Percentiles rank a stretch among this genome's conserved stretches.
These are phyloP conservation scores for Drosophila falleni DNA, from an alignment of 2,888 invertebrate genomes.

Conservation along the genomic window DNA sequence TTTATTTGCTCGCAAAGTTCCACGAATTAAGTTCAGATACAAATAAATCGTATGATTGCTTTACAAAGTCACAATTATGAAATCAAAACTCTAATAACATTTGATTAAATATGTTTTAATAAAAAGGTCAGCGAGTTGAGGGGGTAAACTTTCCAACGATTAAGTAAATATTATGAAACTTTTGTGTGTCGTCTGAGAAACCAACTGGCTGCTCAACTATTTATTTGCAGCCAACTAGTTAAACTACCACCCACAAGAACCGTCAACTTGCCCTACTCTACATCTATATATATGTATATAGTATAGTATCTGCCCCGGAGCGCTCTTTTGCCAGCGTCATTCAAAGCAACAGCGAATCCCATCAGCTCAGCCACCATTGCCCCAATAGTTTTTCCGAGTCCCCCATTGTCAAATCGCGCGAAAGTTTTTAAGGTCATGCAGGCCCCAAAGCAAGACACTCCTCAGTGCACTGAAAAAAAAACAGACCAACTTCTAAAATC, in stretches of 20 bases:
- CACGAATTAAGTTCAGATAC: not conserved
- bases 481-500: too few species aligned
- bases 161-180: conserved; percentile 42
- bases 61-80: not conserved
- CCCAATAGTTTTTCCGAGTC: conserved; percentile 22
- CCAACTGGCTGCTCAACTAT: conserved; percentile 35
- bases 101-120: conserved; percentile 2
- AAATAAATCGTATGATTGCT: not conserved
- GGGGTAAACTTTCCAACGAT: conserved; percentile 15
- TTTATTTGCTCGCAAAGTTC: not conserved
- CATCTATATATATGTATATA: too few species aligned
- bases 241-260: conserved; percentile 1
- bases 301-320: conserved; percentile 34
- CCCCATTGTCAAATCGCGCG: conserved; percentile 70
- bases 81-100: not conserved
- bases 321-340: conserved; percentile 20
- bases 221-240: conserved; percentile 27
- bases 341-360: conserved; percentile 40
- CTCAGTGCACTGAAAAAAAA: too few species aligned
- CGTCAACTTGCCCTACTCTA: conserved; percentile 37
- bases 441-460: conserved; percentile 36
- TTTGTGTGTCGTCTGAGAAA: conserved; percentile 7
- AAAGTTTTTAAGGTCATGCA: conserved; percentile 61
- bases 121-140: not conserved
- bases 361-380: conserved; percentile 33